Percentiles rank a stretch among this genome's conserved stretches.
Conservation (phyloP, 2,113 vertebrate genomes). For the Pachycephala philippinensis region DNA sequence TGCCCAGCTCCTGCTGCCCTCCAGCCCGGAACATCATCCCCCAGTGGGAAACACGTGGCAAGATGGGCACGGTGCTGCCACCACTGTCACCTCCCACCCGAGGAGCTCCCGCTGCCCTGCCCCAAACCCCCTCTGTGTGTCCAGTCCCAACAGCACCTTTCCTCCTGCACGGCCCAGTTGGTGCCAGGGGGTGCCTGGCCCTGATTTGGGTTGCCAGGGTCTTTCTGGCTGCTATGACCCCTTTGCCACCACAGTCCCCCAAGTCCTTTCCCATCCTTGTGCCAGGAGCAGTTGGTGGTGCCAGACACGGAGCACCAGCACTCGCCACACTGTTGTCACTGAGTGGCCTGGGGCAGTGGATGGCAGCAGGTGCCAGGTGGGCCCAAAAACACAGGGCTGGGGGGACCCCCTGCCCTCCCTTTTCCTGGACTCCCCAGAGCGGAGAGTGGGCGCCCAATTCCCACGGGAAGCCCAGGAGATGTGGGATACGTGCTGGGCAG, state of each 20-base stretch:
- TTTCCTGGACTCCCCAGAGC: accelerated
- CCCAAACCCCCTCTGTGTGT: accelerated
- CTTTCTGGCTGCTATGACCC: background rate
- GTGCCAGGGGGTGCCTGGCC: background rate
- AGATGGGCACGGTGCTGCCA: accelerated
- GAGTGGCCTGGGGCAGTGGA: background rate
- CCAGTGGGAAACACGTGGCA: accelerated
- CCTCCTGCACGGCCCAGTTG: accelerated
- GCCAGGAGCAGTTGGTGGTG: accelerated
- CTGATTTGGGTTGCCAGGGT: background rate
- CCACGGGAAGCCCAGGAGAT: background rate
- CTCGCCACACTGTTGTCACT: accelerated
- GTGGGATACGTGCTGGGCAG: accelerated
- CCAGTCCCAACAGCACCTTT: background rate
- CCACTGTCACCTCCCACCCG: accelerated
- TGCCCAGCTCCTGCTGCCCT: background rate
- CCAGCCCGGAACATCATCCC: accelerated
- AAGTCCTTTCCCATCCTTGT: background rate
- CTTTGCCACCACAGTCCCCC: accelerated
- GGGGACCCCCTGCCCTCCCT: background rate
- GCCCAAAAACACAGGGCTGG: background rate
- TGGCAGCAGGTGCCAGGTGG: background rate
- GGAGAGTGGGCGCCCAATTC: background rate
- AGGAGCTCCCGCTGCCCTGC: background rate
- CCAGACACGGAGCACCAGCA: accelerated